Conservation (phyloP, 2,888 invertebrate genomes). For the Dermolepida albohirtum region DNA sequence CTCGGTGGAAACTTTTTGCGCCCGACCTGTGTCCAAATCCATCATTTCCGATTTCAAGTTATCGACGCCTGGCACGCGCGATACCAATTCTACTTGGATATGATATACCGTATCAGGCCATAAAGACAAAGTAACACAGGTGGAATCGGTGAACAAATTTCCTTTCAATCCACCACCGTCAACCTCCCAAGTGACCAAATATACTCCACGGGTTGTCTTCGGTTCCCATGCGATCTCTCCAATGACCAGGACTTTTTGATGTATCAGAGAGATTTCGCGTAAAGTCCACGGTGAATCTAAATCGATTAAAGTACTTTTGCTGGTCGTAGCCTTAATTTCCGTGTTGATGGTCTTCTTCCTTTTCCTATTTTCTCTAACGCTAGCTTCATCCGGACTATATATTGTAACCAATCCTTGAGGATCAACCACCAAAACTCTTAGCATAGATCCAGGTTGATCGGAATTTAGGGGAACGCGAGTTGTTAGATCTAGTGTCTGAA, state of each 20-base stretch:
- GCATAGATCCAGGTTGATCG: constrained; percentile 70
- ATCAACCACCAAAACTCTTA: constrained; percentile 77
- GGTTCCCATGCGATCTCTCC: constrained; percentile 82
- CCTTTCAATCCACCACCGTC: constrained; percentile 85
- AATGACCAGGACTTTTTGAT: constrained; percentile 78
- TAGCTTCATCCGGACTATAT: constrained; percentile 75
- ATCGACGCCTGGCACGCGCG: constrained; percentile 71
- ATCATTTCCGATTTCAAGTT: constrained; percentile 75
- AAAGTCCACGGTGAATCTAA: constrained; percentile 72
- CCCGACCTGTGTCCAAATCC: constrained; percentile 74
- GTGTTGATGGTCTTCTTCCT: constrained; percentile 67
- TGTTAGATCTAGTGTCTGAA: constrained; percentile 74
- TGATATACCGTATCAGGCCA: constrained; percentile 86
- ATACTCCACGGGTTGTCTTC: constrained; percentile 74
- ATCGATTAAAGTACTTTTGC: constrained; percentile 66
- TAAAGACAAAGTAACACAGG: constrained; percentile 80
- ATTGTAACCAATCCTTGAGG: constrained; percentile 78
- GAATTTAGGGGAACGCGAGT: constrained; percentile 75
- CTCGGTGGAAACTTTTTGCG: constrained; percentile 74
- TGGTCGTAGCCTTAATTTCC: constrained; percentile 68
- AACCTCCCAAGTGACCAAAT: constrained; percentile 87
- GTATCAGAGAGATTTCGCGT: constrained; percentile 77
- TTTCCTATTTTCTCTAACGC: constrained; percentile 63
- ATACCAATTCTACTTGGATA: constrained; percentile 80
- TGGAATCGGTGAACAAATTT: constrained; percentile 84